phyloP scores from a whole-genome alignment of 1,140 invertebrate genomes.

The Olivierus martensii region DNA sequence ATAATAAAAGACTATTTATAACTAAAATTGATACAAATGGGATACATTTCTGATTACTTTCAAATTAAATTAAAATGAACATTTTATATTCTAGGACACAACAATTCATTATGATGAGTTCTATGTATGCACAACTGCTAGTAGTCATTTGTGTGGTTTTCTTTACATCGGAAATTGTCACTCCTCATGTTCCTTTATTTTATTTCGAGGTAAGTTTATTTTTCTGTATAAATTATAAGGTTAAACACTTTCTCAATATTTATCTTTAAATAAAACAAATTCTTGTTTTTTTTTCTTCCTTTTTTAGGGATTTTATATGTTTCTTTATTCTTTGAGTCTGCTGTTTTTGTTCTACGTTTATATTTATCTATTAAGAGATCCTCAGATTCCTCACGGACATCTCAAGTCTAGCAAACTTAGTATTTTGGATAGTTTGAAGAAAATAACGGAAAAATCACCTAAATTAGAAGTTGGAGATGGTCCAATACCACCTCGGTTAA shows the following conservation, averaged over 20 bases:
- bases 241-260: neutral
- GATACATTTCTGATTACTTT: no score
- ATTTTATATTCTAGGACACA: slow-evolving; percentile 54
- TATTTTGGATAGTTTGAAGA: slow-evolving; percentile 8
- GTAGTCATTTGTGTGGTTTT: slow-evolving; percentile 83
- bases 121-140: slow-evolving; percentile 81
- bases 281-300: neutral
- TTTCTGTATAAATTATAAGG: neutral
- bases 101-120: slow-evolving; percentile 76
- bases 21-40: no score
- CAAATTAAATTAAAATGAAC: neutral
- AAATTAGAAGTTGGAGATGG: neutral
- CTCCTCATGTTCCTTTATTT: slow-evolving; percentile 70
- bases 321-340: slow-evolving; percentile 87
- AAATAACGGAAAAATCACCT: slow-evolving; percentile 4
- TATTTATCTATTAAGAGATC: slow-evolving; percentile 83
- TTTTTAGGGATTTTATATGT: slow-evolving; percentile 83
- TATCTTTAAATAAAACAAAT: slow-evolving; percentile 1
- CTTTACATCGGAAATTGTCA: slow-evolving; percentile 83
- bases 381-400: slow-evolving; percentile 38
- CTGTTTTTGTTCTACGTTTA: slow-evolving; percentile 92
- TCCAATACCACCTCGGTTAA: slow-evolving; percentile 17
- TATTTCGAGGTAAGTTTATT: slow-evolving; percentile 56
- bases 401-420: slow-evolving; percentile 2
- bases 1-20: no score